These are phyloP conservation scores for Acanthurus tractus DNA, from an alignment of 2,797 vertebrate species.

Conservation along the genomic window DNA sequence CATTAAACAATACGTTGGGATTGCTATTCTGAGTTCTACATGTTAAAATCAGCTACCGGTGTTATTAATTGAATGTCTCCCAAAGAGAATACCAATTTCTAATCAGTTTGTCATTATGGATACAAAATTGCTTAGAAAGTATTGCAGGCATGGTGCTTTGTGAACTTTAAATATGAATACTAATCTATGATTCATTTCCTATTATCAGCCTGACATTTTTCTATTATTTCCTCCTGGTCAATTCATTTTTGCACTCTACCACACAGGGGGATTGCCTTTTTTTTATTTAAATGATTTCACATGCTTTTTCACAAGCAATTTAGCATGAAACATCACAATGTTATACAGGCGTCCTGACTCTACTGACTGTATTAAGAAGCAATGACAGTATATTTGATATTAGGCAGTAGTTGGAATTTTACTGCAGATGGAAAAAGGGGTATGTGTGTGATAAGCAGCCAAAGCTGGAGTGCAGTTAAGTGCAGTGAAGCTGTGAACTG, in stretches of 20 bases:
- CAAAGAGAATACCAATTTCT: slow-evolving; percentile 27
- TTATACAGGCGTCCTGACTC: slow-evolving; percentile 5
- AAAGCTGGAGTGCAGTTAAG: slow-evolving; percentile 55
- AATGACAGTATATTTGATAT: slow-evolving; percentile 14
- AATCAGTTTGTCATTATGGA: slow-evolving; percentile 12
- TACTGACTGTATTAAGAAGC: slow-evolving; percentile 29
- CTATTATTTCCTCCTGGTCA: slow-evolving; percentile 40
- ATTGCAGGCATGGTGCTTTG: slow-evolving; percentile 24
- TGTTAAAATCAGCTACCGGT: slow-evolving; percentile 18
- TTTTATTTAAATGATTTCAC: not conserved
- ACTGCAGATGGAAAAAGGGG: slow-evolving; percentile 43
- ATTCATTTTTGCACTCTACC: slow-evolving; percentile 30
- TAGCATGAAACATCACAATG: not conserved
- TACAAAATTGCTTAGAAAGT: slow-evolving; percentile 25
- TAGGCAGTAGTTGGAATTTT: slow-evolving; percentile 45
- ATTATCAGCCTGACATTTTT: slow-evolving; percentile 41
- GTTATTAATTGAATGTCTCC: slow-evolving; percentile 17
- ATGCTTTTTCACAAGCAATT: not conserved
- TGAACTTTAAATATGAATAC: slow-evolving; percentile 39
- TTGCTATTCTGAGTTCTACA: slow-evolving; percentile 29
- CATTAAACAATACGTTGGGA: slow-evolving; percentile 14
- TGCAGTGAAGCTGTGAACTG: slow-evolving; percentile 63
- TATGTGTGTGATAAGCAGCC: slow-evolving; percentile 50
- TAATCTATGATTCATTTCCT: slow-evolving; percentile 45
- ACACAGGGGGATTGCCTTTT: slow-evolving; percentile 27